phyloP scores from a whole-genome alignment of 2,113 vertebrate species.

The Malurus melanocephalus region DNA sequence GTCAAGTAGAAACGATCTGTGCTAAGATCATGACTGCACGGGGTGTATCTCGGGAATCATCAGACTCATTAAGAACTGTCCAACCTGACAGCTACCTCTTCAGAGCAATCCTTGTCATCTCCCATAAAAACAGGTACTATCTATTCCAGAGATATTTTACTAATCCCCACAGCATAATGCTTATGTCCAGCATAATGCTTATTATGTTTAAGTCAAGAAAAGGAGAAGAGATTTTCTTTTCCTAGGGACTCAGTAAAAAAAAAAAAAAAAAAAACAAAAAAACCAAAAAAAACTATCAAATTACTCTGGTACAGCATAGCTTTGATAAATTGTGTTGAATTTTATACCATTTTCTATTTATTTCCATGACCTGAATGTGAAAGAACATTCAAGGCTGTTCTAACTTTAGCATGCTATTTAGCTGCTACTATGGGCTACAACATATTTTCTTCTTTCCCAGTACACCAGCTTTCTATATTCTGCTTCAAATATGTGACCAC shows the following conservation, averaged over 20 bases:
- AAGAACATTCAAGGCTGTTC: background rate
- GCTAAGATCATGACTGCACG: background rate
- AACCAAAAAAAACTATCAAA: background rate
- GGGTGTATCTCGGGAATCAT: background rate
- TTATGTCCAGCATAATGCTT: background rate
- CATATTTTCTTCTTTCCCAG: background rate
- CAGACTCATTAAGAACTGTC: background rate
- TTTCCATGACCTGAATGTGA: slow-evolving; percentile 8
- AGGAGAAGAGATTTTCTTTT: background rate
- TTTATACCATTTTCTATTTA: background rate
- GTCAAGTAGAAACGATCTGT: background rate
- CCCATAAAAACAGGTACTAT: background rate
- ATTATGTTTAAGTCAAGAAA: background rate
- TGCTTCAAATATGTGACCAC: background rate
- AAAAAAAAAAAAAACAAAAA: background rate
- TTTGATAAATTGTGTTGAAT: background rate
- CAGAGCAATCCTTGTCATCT: background rate
- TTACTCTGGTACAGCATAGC: background rate
- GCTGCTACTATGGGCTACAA: background rate
- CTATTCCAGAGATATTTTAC: background rate
- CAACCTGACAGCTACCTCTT: background rate
- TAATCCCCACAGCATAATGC: background rate
- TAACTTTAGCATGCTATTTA: background rate
- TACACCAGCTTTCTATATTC: background rate
- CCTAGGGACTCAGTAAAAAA: background rate